Evolutionary conservation across 2,113 vertebrate genomes (phyloP).

Genomic region (Tympanuchus pallidicinctus): DNA sequence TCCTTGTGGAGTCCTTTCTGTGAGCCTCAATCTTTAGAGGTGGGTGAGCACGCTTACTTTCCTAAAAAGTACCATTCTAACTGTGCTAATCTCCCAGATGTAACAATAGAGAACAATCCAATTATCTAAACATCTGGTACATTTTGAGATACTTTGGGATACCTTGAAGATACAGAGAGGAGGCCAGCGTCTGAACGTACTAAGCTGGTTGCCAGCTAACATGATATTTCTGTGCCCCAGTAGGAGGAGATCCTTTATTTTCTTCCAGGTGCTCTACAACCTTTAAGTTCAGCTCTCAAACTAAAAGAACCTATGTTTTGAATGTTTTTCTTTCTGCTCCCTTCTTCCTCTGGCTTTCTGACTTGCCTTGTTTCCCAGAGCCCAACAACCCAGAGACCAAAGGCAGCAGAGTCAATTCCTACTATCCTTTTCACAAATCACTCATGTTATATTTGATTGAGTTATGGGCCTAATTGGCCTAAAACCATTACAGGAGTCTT

Average conservation of each 20-base stretch:
- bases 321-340: not conserved
- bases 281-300: not conserved
- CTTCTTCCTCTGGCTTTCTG: not conserved
- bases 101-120: not conserved
- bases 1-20: no score
- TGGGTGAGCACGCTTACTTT: no score
- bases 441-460: not conserved
- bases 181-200: not conserved
- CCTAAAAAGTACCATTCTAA: no score
- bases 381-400: not conserved
- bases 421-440: not conserved
- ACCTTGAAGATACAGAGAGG: not conserved
- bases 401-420: not conserved
- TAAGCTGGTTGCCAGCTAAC: not conserved
- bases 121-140: not conserved
- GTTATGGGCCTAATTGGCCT: not conserved
- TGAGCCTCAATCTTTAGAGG: no score
- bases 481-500: not conserved
- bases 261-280: not conserved
- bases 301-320: not conserved
- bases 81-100: no score
- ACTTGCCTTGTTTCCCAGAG: not conserved
- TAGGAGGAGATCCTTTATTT: not conserved
- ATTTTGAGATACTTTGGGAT: not conserved
- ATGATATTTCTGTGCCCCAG: not conserved